Evolutionary conservation across 2,113 vertebrate species (phyloP), one percentile per base, ranked within the genome.

Genomic region (Tretioscincus oriximinensis): DNA sequence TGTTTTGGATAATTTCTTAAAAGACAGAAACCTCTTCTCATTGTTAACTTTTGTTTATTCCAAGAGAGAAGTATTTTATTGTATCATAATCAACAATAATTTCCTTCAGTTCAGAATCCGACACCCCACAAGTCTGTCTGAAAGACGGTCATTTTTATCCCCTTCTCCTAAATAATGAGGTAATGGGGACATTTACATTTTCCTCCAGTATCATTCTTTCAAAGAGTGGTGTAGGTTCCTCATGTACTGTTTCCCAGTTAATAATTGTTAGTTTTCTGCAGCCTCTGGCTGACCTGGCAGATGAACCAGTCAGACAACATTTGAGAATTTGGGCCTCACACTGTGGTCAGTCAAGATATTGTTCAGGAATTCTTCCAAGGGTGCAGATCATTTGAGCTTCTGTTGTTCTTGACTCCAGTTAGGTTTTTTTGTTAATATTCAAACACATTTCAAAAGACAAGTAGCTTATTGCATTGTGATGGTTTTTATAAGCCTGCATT

Each of bases 381-480:
- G 66, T 60, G 41, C 78, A 72, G 58, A 85, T 84, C 89, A 83
- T 84, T 80, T 63, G 80, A 28, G 64, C 86, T 89, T 80, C 83
- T 77, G 2, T 63, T 82, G 68, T 65, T 54, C 58, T 60, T 60
- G 28, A 18, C 54, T 58, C 51, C 51, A 9, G 10, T 54, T 58
- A 58, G 16, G 82, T 64, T 86, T 21, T 87, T 66, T 31, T 66
- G 28, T 54, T 22, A 18, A 9, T 26, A 35, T n/a, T 60, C 29
- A 22, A 49, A 51, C 21, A 66, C 18, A 68, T 85, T 61, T 51
- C 24, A 86, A 84, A 76, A 80, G 81, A 63, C 81, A 76, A 75
- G 85, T 61, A 71, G 75, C 35, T 31, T 0, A 0, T 51, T 81
- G 41, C 71, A 29, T 31, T 47, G 8, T 24, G 73, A 64, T 12